Evolutionary conservation across 2,797 vertebrate genomes (phyloP).

Genomic region (Xyrichtys novacula): DNA sequence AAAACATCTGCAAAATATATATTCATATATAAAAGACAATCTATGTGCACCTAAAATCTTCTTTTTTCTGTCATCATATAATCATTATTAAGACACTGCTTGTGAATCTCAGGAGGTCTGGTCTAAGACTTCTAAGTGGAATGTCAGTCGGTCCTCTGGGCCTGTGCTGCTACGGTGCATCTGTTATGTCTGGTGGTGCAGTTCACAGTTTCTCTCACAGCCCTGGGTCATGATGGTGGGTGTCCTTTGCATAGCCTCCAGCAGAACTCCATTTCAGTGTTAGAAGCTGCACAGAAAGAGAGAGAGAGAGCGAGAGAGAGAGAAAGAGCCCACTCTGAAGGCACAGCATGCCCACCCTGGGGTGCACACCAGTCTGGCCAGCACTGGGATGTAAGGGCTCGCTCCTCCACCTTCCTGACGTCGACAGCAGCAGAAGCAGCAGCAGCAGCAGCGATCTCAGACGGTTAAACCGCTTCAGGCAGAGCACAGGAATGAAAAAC

Average conservation of each 20-base stretch:
- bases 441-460: conserved; percentile 39
- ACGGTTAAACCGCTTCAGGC: conserved; percentile 55
- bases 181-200: conserved; percentile 40
- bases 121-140: conserved; percentile 70
- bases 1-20: conserved; percentile 88
- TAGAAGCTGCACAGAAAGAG: conserved; percentile 62
- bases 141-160: conserved; percentile 68
- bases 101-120: conserved; percentile 79
- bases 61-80: conserved; percentile 76
- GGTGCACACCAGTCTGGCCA: conserved; percentile 59
- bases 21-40: conserved; percentile 83
- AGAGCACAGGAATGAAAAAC: conserved; percentile 55
- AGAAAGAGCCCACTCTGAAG: conserved; percentile 71
- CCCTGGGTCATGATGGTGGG: conserved; percentile 51
- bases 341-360: conserved; percentile 62
- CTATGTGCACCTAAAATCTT: conserved; percentile 84
- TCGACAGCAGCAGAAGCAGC: conserved; percentile 16
- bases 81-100: conserved; percentile 78
- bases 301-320: too few relatives aligned
- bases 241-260: conserved; percentile 80
- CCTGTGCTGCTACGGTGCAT: conserved; percentile 64
- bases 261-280: conserved; percentile 62
- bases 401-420: conserved; percentile 47
- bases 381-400: conserved; percentile 52
- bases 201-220: conserved; percentile 53